Evolutionary conservation across 2,797 vertebrate genomes (phyloP).

Genomic region (Tinamus major): DNA sequence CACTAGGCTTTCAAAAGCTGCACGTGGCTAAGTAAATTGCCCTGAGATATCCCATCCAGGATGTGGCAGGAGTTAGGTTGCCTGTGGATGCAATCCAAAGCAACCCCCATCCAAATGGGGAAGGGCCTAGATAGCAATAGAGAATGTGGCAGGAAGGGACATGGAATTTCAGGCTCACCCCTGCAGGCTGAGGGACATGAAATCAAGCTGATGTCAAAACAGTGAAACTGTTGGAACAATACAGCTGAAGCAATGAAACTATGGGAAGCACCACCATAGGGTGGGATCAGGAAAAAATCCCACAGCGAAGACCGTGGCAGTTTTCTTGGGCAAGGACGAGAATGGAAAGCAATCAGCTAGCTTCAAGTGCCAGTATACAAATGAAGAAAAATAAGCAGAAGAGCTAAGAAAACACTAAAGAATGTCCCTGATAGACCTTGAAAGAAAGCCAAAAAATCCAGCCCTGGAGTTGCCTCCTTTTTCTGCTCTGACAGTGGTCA

Average conservation of each 20-base stretch:
- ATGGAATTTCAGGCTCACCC: background rate
- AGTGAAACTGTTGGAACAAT: background rate
- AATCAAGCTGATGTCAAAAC: background rate
- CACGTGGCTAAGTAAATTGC: background rate
- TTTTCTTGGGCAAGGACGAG: background rate
- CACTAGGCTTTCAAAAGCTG: background rate
- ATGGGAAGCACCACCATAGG: background rate
- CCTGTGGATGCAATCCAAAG: background rate
- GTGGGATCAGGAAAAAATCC: background rate
- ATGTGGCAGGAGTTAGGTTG: background rate
- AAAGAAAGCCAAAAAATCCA: background rate
- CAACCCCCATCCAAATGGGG: background rate
- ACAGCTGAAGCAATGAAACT: background rate
- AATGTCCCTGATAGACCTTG: background rate
- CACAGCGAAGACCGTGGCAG: background rate
- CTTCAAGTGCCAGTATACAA: background rate
- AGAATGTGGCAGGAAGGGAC: background rate
- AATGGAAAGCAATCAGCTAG: background rate
- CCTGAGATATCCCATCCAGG: background rate
- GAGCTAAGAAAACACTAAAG: constrained; percentile 5
- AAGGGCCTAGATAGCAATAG: background rate
- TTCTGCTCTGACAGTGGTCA: background rate
- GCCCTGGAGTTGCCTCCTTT: background rate
- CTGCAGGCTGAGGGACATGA: background rate
- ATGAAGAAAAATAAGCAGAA: constrained; percentile 38